Evolutionary conservation across 1,140 invertebrate species (phyloP).

Genomic region (Ceratina calcarata): DNA sequence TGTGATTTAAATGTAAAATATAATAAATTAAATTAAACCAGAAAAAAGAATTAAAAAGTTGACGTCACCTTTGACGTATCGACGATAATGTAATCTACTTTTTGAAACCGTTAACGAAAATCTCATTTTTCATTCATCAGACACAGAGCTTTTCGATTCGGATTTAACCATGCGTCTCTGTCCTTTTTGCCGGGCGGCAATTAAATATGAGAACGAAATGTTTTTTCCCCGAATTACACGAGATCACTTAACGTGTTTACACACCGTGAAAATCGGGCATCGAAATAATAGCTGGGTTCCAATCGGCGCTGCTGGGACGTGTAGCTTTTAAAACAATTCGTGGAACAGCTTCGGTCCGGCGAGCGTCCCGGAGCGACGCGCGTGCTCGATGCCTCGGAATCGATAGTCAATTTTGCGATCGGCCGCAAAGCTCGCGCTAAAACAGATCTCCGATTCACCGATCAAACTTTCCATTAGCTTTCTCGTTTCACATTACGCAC

Average conservation of each 20-base stretch:
- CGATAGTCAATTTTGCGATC: slow-evolving; percentile 58
- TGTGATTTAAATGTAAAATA: slow-evolving; percentile 11
- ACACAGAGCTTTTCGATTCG: neutral
- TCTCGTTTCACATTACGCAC: slow-evolving; percentile 43
- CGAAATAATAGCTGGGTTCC: slow-evolving; percentile 51
- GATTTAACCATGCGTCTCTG: too few relatives aligned
- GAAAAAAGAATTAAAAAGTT: too few relatives aligned
- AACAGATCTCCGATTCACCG: slow-evolving; percentile 45
- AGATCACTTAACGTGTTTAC: slow-evolving; percentile 56
- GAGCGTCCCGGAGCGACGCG: slow-evolving; percentile 6
- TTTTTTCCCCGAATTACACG: slow-evolving; percentile 13
- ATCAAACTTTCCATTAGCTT: slow-evolving; percentile 60
- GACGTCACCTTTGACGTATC: too few relatives aligned
- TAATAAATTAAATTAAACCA: neutral
- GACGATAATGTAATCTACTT: neutral
- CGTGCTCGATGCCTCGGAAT: slow-evolving; percentile 34
- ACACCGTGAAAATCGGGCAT: slow-evolving; percentile 48
- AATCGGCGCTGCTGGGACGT: slow-evolving; percentile 25
- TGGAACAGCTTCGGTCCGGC: slow-evolving; percentile 40
- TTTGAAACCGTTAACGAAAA: neutral
- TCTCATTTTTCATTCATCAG: neutral
- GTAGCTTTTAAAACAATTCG: slow-evolving; percentile 61
- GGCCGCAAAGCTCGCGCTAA: slow-evolving; percentile 31
- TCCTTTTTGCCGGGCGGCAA: neutral
- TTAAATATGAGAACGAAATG: neutral